These are phyloP conservation scores for Torymus tubicola DNA, from an alignment of 2,888 invertebrate species.

Conservation along the genomic window DNA sequence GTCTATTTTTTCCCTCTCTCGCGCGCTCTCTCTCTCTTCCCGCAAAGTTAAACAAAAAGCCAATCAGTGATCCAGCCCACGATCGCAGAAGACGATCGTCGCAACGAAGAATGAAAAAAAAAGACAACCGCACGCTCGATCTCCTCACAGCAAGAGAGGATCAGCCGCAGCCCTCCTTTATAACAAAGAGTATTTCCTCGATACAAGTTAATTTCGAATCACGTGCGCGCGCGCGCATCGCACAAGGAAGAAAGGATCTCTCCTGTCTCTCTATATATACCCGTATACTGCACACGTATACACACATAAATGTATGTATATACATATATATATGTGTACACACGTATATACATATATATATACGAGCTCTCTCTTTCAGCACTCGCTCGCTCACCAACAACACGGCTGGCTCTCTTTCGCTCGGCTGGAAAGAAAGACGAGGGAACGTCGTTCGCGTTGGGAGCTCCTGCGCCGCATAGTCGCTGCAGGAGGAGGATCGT, in stretches of 20 bases:
- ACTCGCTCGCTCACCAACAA: not conserved
- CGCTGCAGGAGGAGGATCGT: constrained; percentile 2
- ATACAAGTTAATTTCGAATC: constrained; percentile 54
- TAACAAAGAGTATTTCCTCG: constrained; percentile 45
- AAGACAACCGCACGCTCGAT: not conserved
- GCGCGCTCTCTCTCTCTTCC: no score
- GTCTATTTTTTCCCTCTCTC: no score
- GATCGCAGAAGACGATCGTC: constrained; percentile 4
- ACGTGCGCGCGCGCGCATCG: constrained; percentile 34
- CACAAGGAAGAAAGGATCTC: constrained; percentile 48
- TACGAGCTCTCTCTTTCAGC: not conserved
- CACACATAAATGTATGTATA: no score
- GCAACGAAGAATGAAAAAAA: not conserved
- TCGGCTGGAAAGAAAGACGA: not conserved
- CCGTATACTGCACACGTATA: not conserved
- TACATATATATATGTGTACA: no score
- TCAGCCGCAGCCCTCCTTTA: not conserved
- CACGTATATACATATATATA: not conserved
- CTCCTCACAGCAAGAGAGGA: not conserved
- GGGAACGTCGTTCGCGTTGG: constrained; percentile 19
- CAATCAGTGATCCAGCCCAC: no score
- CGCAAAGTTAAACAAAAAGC: no score
- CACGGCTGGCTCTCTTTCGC: not conserved
- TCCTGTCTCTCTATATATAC: not conserved
- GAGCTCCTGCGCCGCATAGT: constrained; percentile 5